These are phyloP conservation scores for Lichenostomus cassidix DNA, from an alignment of 2,113 vertebrate genomes.

Conservation along the genomic window DNA sequence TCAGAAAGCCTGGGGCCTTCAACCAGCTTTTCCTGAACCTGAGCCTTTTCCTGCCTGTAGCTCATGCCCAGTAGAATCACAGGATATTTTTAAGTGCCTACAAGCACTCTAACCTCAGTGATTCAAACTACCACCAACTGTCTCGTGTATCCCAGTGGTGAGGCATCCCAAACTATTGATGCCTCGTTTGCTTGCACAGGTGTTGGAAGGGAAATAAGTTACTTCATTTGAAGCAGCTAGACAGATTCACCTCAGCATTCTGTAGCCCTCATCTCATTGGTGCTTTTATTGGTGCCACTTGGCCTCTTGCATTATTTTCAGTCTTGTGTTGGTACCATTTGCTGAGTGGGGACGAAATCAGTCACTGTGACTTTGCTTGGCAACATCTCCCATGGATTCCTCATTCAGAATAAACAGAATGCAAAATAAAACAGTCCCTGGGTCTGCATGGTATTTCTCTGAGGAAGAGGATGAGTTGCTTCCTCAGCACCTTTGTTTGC, in stretches of 20 bases:
- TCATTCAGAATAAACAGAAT: not conserved
- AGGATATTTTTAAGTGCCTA: not conserved
- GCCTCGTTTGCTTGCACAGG: not conserved
- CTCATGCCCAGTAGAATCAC: not conserved
- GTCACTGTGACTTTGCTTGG: not conserved
- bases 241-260: not conserved
- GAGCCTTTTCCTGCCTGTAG: not conserved
- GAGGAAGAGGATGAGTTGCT: not conserved
- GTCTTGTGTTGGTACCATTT: rapidly evolving
- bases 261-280: not conserved
- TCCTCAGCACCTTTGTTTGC: not conserved
- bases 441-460: not conserved
- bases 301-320: not conserved
- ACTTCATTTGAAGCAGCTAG: not conserved
- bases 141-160: not conserved
- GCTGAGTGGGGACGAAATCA: not conserved
- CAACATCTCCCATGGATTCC: not conserved
- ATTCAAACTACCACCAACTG: not conserved
- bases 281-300: not conserved
- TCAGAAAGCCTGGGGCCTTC: not conserved
- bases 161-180: not conserved
- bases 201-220: not conserved
- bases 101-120: not conserved
- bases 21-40: not conserved
- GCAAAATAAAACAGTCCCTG: not conserved